A percentile compares a stretch with the other conserved stretches of the same genome.
These are phyloP conservation scores for Tiphia femorata DNA, from an alignment of 2,888 invertebrate genomes.

Conservation along the genomic window DNA sequence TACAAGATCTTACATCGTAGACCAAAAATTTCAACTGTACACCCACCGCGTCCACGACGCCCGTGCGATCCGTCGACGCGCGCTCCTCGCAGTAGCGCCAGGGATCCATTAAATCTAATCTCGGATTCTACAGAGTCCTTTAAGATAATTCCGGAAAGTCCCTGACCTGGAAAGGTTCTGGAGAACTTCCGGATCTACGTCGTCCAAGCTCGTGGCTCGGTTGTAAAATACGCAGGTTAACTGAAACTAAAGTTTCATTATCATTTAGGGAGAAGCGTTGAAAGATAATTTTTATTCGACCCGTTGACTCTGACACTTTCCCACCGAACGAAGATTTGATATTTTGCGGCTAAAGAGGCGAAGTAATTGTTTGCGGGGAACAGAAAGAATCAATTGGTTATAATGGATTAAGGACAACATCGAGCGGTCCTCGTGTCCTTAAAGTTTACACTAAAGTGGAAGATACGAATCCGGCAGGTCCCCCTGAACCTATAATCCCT, in stretches of 20 bases:
- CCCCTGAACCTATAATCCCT: conserved; percentile 47
- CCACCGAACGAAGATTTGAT: too few species aligned
- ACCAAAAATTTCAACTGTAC: too few species aligned
- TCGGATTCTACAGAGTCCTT: conserved; percentile 22
- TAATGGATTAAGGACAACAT: conserved; percentile 28
- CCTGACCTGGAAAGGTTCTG: conserved; percentile 29
- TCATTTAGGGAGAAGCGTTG: too few species aligned
- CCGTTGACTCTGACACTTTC: too few species aligned
- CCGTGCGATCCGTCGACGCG: too few species aligned
- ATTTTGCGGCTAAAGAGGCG: too few species aligned
- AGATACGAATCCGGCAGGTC: conserved; percentile 34
- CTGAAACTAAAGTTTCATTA: not conserved
- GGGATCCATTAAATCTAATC: conserved; percentile 40
- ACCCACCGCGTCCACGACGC: not conserved
- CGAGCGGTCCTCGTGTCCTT: conserved; percentile 21
- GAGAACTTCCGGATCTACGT: conserved; percentile 14
- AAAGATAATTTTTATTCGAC: too few species aligned
- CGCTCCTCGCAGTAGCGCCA: too few species aligned
- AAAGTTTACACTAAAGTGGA: conserved; percentile 38
- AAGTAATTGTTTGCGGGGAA: too few species aligned
- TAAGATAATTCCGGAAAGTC: conserved; percentile 25
- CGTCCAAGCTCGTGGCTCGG: not conserved
- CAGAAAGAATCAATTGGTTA: too few species aligned
- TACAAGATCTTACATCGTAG: too few species aligned
- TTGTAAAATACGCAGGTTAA: conserved; percentile 13